Evolutionary conservation across 2,888 invertebrate genomes (phyloP).

Genomic region (Calameuta idolon): DNA sequence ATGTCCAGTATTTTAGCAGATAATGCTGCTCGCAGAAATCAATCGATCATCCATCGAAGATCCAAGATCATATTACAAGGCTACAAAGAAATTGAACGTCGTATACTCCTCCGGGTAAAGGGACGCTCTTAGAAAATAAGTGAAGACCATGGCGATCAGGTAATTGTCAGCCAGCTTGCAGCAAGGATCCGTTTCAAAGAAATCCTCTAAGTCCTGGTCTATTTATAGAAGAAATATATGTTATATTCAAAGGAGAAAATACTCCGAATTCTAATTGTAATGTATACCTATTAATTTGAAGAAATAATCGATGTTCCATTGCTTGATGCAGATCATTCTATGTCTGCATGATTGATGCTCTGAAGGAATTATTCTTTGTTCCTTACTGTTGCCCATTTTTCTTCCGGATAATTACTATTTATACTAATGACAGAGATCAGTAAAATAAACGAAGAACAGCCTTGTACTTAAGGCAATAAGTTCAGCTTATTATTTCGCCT

Average conservation of each 20-base stretch:
- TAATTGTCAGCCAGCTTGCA: conserved; percentile 71
- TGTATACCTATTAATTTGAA: conserved; percentile 47
- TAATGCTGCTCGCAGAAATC: not conserved
- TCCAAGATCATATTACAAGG: conserved; percentile 65
- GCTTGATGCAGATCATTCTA: conserved; percentile 36
- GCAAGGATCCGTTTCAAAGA: conserved; percentile 68
- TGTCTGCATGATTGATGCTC: conserved; percentile 1
- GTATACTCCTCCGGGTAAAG: conserved; percentile 67
- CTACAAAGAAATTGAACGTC: conserved; percentile 69
- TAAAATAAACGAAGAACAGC: not conserved
- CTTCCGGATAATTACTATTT: not conserved
- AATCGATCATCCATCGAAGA: not conserved
- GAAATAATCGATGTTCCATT: conserved; percentile 46
- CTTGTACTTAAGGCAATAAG: not conserved
- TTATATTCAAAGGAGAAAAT: conserved; percentile 13
- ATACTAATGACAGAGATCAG: conserved; percentile 12
- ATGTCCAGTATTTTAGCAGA: not conserved
- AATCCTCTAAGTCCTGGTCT: conserved; percentile 64
- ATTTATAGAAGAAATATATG: conserved; percentile 43
- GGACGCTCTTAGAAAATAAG: conserved; percentile 70
- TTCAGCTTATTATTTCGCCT: not conserved
- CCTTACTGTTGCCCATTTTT: conserved; percentile 24
- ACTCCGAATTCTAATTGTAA: conserved; percentile 4
- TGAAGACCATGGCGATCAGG: conserved; percentile 71
- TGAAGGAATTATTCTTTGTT: conserved; percentile 7